phyloP scores from a whole-genome alignment of 1,140 invertebrate genomes.

The Cyclargus thomasi region DNA sequence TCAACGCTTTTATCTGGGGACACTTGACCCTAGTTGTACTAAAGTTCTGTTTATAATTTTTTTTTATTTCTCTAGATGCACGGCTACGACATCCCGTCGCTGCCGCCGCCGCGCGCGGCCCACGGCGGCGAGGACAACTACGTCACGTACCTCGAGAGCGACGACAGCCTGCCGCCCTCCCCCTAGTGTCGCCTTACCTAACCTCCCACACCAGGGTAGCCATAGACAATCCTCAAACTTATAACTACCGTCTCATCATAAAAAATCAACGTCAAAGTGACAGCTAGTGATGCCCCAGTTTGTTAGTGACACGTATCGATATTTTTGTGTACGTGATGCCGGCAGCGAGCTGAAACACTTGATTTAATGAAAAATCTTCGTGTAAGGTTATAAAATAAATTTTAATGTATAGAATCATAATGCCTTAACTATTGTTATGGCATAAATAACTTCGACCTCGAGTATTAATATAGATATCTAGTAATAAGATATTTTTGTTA shows the following conservation, averaged over 20 bases:
- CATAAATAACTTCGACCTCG: neutral
- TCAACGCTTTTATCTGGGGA: no score
- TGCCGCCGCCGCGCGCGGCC: constrained; percentile 79
- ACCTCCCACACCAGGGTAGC: constrained; percentile 29
- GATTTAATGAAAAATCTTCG: no score
- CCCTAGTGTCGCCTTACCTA: constrained; percentile 76
- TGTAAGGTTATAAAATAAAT: neutral
- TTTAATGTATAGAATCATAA: neutral
- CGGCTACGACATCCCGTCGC: constrained; percentile 85
- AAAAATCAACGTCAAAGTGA: constrained; percentile 12
- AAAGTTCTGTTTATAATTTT: neutral
- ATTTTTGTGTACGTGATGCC: neutral
- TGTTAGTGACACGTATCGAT: constrained; percentile 5
- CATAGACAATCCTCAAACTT: constrained; percentile 20
- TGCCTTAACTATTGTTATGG: constrained; percentile 10
- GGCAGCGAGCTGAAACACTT: neutral
- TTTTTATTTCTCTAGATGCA: constrained; percentile 83
- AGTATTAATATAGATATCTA: constrained; percentile 12
- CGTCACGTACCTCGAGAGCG: constrained; percentile 92
- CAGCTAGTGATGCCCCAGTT: constrained; percentile 9
- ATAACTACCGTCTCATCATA: neutral
- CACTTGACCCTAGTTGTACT: no score
- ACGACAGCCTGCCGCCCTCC: constrained; percentile 83
- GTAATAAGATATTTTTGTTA: neutral
- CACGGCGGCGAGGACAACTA: constrained; percentile 92